phyloP scores from a whole-genome alignment of 2,797 vertebrate genomes.

The Poeciliopsis presidionis region DNA sequence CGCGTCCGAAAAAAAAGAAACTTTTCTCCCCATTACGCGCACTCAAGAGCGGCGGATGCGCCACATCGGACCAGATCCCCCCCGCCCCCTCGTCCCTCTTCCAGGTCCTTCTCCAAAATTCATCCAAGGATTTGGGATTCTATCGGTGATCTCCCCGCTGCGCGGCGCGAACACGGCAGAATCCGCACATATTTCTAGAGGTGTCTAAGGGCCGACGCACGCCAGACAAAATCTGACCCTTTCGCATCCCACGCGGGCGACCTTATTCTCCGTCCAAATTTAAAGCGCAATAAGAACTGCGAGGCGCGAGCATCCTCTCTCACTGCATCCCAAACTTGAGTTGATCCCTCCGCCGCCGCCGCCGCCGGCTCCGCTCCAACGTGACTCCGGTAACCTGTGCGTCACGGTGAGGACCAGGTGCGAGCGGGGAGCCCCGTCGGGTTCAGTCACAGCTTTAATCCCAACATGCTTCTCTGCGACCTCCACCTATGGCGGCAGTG shows the following conservation, averaged over 20 bases:
- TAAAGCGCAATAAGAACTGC: constrained; percentile 18
- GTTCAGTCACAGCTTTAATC: constrained; percentile 50
- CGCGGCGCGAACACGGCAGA: constrained; percentile 13
- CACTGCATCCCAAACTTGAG: constrained; percentile 58
- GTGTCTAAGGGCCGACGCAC: constrained; percentile 39
- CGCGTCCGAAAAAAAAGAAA: constrained; percentile 37
- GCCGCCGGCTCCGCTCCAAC: constrained; percentile 51
- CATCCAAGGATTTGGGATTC: constrained; percentile 18
- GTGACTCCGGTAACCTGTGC: constrained; percentile 48
- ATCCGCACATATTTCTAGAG: constrained; percentile 44
- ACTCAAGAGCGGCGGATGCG: constrained; percentile 30
- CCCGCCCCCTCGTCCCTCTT: too few species aligned
- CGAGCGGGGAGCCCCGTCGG: constrained; percentile 29
- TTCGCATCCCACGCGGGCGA: constrained; percentile 19
- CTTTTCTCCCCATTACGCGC: constrained; percentile 79
- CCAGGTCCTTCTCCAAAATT: constrained; percentile 29
- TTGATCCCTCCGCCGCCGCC: constrained; percentile 48
- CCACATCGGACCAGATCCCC: constrained; percentile 27
- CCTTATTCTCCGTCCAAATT: constrained; percentile 46
- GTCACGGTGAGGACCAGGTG: constrained; percentile 52
- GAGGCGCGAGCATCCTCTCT: constrained; percentile 52
- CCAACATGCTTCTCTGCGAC: constrained; percentile 45
- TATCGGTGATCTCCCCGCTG: neutral
- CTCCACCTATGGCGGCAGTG: constrained; percentile 58
- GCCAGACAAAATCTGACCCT: constrained; percentile 36